These are phyloP conservation scores for Steatornis caripensis DNA, from an alignment of 2,113 vertebrate genomes.

Conservation along the genomic window DNA sequence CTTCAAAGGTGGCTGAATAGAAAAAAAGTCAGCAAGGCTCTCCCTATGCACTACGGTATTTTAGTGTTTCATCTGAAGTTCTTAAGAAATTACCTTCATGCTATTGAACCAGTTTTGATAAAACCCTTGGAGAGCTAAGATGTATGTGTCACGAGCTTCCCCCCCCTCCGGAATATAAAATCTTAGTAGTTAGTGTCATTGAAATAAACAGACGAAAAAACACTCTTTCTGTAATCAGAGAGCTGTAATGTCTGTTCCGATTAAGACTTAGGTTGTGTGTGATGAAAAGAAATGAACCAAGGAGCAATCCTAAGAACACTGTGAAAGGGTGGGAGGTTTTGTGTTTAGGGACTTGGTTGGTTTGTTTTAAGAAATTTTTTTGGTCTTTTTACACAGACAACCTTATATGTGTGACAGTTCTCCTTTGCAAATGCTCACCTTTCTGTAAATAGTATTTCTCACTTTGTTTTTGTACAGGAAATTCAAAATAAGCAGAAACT, in stretches of 20 bases:
- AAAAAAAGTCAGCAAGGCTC: background rate
- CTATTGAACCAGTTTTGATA: background rate
- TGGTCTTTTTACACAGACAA: background rate
- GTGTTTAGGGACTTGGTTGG: background rate
- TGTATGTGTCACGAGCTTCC: background rate
- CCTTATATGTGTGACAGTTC: background rate
- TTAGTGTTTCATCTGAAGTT: background rate
- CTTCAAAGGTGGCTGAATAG: background rate
- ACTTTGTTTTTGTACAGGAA: slow-evolving; percentile 75
- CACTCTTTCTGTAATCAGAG: background rate
- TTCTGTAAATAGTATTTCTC: background rate
- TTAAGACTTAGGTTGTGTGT: background rate
- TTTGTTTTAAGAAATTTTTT: background rate
- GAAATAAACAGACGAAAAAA: background rate
- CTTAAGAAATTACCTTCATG: background rate
- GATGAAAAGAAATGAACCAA: background rate
- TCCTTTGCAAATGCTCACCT: background rate
- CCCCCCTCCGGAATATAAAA: background rate
- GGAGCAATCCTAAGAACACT: background rate
- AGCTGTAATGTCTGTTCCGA: background rate
- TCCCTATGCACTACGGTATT: background rate
- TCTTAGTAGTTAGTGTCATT: background rate
- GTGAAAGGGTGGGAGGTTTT: background rate
- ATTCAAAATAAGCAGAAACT: slow-evolving; percentile 96
- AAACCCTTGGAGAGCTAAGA: background rate